Evolutionary conservation across 1,140 invertebrate species (phyloP), one percentile per base, ranked within the genome.

Genomic region (Euwallacea similis): DNA sequence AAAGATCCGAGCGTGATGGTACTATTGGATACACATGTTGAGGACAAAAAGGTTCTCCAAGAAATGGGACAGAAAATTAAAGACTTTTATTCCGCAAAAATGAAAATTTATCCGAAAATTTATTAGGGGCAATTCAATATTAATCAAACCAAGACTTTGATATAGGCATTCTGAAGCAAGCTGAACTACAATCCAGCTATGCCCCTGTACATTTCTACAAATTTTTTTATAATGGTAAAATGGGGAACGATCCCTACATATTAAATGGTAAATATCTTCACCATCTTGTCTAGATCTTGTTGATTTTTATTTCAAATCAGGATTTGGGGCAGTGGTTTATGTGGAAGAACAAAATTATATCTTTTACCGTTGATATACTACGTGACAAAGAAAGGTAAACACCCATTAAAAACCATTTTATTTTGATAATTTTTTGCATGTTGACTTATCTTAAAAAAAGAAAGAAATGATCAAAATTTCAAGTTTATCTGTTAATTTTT

Each of bases 11-110:
- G 44, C 4, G 47, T 62, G 6, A 33, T 72, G 33, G 71, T 72
- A 8, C 71, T 64, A 42, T 72, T 72, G 50, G 71, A 72, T 59
- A 67, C 67, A 59, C 71, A 72, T 21, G 55, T 72, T 44, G 13
- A n/a, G 10, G 53, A 72, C 15, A 11, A 44, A 13, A 43, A 54
- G 54, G 42, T 13, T 9, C 11, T 63, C 11, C 21, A 42, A 43
- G 61, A 65, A 55, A 54, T 72, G 7, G 71, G 71, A 6, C 59
- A 68, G 13, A 56, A 15, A 13, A 72, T 72, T 21, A 72, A 72
- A 21, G 16, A 72, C 15, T 67, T 67, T 50, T 72, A 72, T 44
- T 66, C 65, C 44, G 65, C 71, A 15, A 63, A 15, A 63, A 63
- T 16, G 21, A 46, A 15, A 59, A 67, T 15, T 68, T 67, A n/a